These are phyloP conservation scores for Sebastes melanostomus DNA, from an alignment of 2,797 vertebrate genomes.

Conservation along the genomic window DNA sequence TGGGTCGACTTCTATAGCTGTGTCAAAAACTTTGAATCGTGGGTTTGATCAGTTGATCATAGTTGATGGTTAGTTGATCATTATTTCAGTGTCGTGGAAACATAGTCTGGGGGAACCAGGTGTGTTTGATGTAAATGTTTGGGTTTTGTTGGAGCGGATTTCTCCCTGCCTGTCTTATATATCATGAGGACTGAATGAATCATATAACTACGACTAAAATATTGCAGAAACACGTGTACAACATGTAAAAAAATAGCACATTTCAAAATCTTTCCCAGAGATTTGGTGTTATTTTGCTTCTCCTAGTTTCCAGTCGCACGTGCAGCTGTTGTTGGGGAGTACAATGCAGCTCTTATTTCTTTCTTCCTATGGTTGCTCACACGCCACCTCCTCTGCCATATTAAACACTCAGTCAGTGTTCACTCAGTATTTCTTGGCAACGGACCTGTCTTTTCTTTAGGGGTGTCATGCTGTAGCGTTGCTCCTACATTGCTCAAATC, in stretches of 20 bases:
- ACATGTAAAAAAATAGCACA: background rate
- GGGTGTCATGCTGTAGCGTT: slow-evolving; percentile 29
- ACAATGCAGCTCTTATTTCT: slow-evolving; percentile 30
- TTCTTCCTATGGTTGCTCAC: slow-evolving; percentile 41
- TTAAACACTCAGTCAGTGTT: slow-evolving; percentile 56
- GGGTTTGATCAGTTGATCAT: background rate
- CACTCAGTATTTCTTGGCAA: slow-evolving; percentile 60
- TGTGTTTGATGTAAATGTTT: slow-evolving; percentile 52
- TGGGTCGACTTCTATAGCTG: background rate
- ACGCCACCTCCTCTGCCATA: slow-evolving; percentile 44
- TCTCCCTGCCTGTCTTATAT: slow-evolving; percentile 21
- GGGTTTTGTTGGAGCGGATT: slow-evolving; percentile 34
- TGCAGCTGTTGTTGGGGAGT: slow-evolving; percentile 26
- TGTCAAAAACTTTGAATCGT: background rate
- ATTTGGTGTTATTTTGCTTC: slow-evolving; percentile 12
- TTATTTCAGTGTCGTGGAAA: slow-evolving; percentile 16
- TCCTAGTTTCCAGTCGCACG: slow-evolving; percentile 12
- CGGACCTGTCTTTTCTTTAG: slow-evolving; percentile 55
- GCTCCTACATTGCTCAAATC: slow-evolving; percentile 47
- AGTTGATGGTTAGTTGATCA: background rate
- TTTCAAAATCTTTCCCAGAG: background rate
- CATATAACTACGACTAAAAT: slow-evolving; percentile 37
- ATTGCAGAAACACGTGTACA: background rate
- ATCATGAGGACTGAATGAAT: slow-evolving; percentile 36
- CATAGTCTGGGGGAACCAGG: background rate